These are phyloP conservation scores for Petroica traversi DNA, from an alignment of 2,113 vertebrate genomes.

Conservation along the genomic window DNA sequence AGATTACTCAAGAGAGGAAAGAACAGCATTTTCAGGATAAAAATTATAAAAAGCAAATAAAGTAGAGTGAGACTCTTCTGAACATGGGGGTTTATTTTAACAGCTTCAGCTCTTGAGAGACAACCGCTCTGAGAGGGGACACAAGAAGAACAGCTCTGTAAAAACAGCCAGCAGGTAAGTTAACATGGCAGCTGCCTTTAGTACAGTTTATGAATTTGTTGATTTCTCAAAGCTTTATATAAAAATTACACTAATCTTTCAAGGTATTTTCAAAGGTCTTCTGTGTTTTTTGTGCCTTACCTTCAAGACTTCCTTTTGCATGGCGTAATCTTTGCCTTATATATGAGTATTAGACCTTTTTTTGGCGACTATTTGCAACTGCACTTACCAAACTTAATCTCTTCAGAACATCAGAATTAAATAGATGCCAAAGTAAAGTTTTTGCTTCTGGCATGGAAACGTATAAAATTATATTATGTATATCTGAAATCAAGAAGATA, in stretches of 20 bases:
- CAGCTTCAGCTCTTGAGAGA: constrained; percentile 87
- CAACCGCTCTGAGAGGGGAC: constrained; percentile 85
- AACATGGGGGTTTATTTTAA: not conserved
- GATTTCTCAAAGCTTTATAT: not conserved
- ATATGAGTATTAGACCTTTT: not conserved
- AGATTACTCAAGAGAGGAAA: not conserved
- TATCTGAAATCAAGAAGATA: not conserved
- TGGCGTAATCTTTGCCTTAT: not conserved
- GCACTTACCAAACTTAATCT: not conserved
- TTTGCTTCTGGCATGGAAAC: not conserved
- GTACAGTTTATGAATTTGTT: not conserved
- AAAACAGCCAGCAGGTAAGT: constrained; percentile 93
- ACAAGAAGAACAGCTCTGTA: constrained; percentile 89
- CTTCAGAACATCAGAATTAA: not conserved
- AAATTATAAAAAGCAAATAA: not conserved
- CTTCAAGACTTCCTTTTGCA: not conserved
- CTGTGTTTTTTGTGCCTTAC: not conserved
- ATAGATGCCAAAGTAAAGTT: not conserved
- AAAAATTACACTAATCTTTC: not conserved
- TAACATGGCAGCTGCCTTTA: not conserved
- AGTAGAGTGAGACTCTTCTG: constrained; percentile 22
- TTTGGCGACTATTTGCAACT: not conserved
- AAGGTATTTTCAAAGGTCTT: not conserved
- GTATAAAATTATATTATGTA: not conserved
- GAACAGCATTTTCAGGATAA: not conserved